Evolutionary conservation across 2,113 vertebrate genomes (phyloP).

Genomic region (Boleophthalmus pectinirostris): DNA sequence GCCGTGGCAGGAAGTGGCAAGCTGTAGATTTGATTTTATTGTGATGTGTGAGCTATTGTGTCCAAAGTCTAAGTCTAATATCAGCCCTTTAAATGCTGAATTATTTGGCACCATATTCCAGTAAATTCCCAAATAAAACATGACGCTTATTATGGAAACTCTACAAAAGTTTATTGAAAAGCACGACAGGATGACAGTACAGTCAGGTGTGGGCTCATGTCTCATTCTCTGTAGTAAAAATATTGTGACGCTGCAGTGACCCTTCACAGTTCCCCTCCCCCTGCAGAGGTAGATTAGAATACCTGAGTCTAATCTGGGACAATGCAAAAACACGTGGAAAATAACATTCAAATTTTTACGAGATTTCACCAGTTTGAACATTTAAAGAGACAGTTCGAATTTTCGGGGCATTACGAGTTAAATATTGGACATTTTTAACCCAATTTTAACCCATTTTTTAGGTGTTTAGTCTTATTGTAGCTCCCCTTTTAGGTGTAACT

Average conservation of each 20-base stretch:
- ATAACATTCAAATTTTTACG: neutral
- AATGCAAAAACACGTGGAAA: conserved; percentile 35
- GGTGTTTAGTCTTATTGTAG: too few species aligned
- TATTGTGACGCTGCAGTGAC: conserved; percentile 78
- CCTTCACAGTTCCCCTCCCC: conserved; percentile 86
- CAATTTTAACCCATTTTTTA: too few species aligned
- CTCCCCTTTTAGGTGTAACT: too few species aligned
- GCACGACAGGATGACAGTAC: conserved; percentile 84
- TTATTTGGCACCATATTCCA: too few species aligned
- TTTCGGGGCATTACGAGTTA: too few species aligned
- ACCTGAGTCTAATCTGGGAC: conserved; percentile 88
- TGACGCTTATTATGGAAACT: conserved; percentile 82
- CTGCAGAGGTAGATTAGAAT: conserved; percentile 95
- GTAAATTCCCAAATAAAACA: neutral
- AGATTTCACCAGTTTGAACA: neutral
- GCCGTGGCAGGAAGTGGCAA: too few species aligned
- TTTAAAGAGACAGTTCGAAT: neutral
- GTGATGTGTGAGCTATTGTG: too few species aligned
- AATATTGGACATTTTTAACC: too few species aligned
- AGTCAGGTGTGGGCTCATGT: conserved; percentile 77
- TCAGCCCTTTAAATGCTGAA: too few species aligned
- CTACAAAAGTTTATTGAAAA: conserved; percentile 98
- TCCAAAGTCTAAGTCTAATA: too few species aligned
- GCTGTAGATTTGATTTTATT: too few species aligned
- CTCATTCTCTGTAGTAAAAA: conserved; percentile 67